These are phyloP conservation scores for Drosophila ficusphila DNA, from an alignment of 1,140 invertebrate species.

Conservation along the genomic window DNA sequence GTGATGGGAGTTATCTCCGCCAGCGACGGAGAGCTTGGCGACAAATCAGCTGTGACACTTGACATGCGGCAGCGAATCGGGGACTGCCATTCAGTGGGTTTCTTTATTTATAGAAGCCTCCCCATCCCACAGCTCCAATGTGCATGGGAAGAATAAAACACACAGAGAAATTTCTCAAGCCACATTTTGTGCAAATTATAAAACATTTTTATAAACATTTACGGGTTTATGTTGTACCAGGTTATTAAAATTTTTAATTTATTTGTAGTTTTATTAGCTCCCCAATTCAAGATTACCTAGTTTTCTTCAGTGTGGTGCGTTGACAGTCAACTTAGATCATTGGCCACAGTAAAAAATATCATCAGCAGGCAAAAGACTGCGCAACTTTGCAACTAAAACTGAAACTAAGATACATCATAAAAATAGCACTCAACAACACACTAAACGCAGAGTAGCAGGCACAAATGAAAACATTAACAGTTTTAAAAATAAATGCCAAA, in stretches of 20 bases:
- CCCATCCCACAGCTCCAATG: not conserved
- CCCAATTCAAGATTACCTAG: not conserved
- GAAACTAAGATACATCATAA: constrained; percentile 47
- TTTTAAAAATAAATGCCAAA: constrained; percentile 42
- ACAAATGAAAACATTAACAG: constrained; percentile 43
- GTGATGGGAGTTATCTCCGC: not conserved
- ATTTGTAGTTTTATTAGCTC: no score
- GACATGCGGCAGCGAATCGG: constrained; percentile 40
- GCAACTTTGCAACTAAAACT: constrained; percentile 68
- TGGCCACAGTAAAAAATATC: constrained; percentile 50
- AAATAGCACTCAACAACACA: constrained; percentile 64
- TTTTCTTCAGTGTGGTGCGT: constrained; percentile 14
- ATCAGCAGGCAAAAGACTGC: constrained; percentile 37
- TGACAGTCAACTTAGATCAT: constrained; percentile 75
- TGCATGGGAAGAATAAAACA: not conserved
- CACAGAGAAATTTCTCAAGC: not conserved
- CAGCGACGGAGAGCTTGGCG: constrained; percentile 22
- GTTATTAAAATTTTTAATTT: not conserved
- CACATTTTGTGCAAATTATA: no score
- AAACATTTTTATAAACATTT: no score
- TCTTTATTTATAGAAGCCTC: constrained; percentile 33
- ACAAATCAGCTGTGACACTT: constrained; percentile 56
- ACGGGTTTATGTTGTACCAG: no score
- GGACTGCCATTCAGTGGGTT: constrained; percentile 24
- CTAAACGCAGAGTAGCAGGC: constrained; percentile 20